These are phyloP conservation scores for Drosophila pseudotakahashii DNA, from an alignment of 2,888 invertebrate species.

Conservation along the genomic window DNA sequence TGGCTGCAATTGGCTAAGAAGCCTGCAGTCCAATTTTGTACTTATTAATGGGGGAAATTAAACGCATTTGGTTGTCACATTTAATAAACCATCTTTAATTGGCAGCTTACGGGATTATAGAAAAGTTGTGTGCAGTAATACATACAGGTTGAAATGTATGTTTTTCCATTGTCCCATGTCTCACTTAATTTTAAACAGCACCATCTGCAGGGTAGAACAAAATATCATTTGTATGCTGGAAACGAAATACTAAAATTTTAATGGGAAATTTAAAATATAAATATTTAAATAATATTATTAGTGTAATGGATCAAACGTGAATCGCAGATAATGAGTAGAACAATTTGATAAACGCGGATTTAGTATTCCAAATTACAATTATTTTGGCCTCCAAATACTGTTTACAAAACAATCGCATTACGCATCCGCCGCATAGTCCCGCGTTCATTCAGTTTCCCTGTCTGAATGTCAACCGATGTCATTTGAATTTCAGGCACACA, in stretches of 20 bases:
- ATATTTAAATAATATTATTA: background rate
- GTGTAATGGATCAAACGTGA: background rate
- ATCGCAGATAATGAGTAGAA: background rate
- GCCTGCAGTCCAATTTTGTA: conserved; percentile 5
- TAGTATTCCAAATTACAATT: no score
- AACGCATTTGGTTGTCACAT: background rate
- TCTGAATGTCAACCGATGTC: conserved; percentile 26
- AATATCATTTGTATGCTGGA: no score
- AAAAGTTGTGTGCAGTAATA: background rate
- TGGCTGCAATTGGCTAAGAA: conserved; percentile 5
- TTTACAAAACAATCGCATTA: conserved; percentile 7
- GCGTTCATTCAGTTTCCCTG: background rate
- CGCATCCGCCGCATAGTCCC: conserved; percentile 19
- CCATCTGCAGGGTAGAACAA: no score
- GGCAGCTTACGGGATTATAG: background rate
- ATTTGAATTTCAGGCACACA: conserved; percentile 36
- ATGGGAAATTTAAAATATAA: background rate
- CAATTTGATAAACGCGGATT: background rate
- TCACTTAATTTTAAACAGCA: background rate
- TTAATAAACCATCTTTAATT: background rate
- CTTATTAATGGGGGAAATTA: background rate
- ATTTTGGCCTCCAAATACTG: background rate
- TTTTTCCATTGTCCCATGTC: background rate
- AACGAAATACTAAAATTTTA: background rate
- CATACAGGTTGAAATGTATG: background rate